Evolutionary conservation across 2,113 vertebrate genomes (phyloP), one percentile per base, ranked within the genome.

Genomic region (Pholis gunnellus): DNA sequence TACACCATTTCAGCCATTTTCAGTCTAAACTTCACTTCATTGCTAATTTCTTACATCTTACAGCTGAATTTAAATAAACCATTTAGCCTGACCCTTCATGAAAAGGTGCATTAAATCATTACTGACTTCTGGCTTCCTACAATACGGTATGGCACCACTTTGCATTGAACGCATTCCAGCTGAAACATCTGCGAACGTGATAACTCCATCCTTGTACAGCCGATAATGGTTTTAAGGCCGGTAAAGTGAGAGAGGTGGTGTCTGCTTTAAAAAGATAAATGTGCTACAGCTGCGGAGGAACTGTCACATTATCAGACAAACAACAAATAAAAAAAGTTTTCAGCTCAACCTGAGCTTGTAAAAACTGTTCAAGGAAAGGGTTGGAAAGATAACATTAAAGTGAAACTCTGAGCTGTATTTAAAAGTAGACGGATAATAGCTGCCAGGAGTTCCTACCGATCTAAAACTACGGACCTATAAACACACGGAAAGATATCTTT

Each of bases 181-280:
- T 31, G 46, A 70, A 79, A 64, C 78, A 88, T 83, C 81, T 79
- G 75, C 4, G 25, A 63, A 20, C 1, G 5, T 29, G 70, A 81
- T 59, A 69, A 56, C 25, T 27, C 59, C 27, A 34, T 27, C 29
- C n/a, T 48, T 20, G n/a, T 18, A 27, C 13, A 63, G 69, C 27
- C 75, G 77, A 44, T 38, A 78, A 80, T 22, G 10, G 59, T 77
- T 78, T 72, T 63, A 52, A 29, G 44, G 70, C 18, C 29, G 22
- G 59, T 36, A 17, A 78, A 59, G 70, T 60, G 63, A 59, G 46
- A 4, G 50, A 60, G 25, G 52, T 27, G 17, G 20, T 56, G 13
- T 54, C 72, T 83, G 29, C 50, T 48, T 31, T 3, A 9, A 38
- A 48, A 83, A 77, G 44, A 76, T n/a, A 5, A n/a, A 29, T 14